Evolutionary conservation across 2,797 vertebrate genomes (phyloP), one percentile per base, ranked within the genome.

Genomic region (Pempheris klunzingeri): DNA sequence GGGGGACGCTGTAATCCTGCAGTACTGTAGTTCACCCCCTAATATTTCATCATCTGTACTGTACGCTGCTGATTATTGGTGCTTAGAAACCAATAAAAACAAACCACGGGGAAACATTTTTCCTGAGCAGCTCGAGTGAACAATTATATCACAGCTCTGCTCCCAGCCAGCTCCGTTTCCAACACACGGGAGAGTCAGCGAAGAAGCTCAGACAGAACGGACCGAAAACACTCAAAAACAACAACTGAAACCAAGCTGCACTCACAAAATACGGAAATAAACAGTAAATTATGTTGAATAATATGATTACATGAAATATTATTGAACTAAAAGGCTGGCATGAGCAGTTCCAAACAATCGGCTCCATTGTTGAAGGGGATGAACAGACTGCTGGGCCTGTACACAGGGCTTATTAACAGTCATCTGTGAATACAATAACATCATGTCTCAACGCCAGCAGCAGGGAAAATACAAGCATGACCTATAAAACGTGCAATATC

Each of bases 81-180:
- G 67, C 22, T n/a, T 14, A 28, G 46, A 52, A 52, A 61, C 57
- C 36, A 38, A 36, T 20, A n/a, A 69, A 46, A 57, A 53, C 14
- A 41, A 39, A 41, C 57, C 26, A 44, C 7, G 13, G 22, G 68
- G 44, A 50, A 15, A 36, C 50, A 7, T 43, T 38, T 49, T 50
- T n/a, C 12, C 28, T 36, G 5, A 32, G 10, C 49, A 30, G 34
- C 39, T 24, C 17, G 67, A 5, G 20, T 18, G 12, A 24, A 55
- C 32, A 47, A 30, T 13, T 36, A 34, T 2, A 14, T 47, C 54
- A 49, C 15, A 5, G 2, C 65, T 44, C 12, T 4, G 39, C 20
- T 26, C 24, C 17, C 9, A 15, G 13, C 36, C 55, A 15, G 0
- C 28, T 17, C 13, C 28, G 24, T 30, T 67, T 43, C 13, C 47